Evolutionary conservation across 2,113 vertebrate species (phyloP).

Genomic region (Penelope pileata): DNA sequence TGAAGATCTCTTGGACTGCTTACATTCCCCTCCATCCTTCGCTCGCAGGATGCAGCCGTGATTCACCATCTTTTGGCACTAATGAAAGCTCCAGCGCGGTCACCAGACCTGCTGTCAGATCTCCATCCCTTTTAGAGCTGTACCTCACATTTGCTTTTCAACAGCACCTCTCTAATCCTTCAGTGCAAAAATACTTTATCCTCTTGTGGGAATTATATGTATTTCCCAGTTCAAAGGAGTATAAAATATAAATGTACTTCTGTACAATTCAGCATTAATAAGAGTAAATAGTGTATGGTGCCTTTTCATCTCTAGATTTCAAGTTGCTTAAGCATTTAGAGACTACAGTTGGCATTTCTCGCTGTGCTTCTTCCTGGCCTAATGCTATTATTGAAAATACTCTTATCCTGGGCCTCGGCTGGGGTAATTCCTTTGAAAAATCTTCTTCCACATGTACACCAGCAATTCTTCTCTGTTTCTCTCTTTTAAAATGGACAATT

Average conservation of each 20-base stretch:
- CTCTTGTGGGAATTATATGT: constrained; percentile 61
- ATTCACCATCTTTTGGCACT: background rate
- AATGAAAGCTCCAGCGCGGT: background rate
- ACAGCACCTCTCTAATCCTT: constrained; percentile 47
- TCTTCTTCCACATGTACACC: constrained; percentile 21
- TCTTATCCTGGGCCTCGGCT: constrained; percentile 61
- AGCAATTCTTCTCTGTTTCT: constrained; percentile 38
- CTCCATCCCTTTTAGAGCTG: background rate
- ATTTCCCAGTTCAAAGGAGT: constrained; percentile 62
- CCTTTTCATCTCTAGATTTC: constrained; percentile 70
- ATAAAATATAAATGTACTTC: constrained; percentile 69
- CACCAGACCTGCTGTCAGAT: constrained; percentile 3
- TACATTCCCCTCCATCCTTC: background rate
- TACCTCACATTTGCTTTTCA: constrained; percentile 44
- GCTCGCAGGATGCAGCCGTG: fast-evolving
- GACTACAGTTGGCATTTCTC: constrained; percentile 65
- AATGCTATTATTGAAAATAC: constrained; percentile 70
- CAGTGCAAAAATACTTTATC: constrained; percentile 53
- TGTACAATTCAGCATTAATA: constrained; percentile 68
- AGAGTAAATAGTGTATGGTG: constrained; percentile 62
- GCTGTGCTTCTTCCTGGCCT: constrained; percentile 61
- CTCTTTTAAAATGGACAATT: constrained; percentile 37
- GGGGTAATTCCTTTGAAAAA: constrained; percentile 62
- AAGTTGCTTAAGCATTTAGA: constrained; percentile 67
- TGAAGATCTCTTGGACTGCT: background rate